Evolutionary conservation across 2,797 vertebrate genomes (phyloP).

Genomic region (Pipistrellus kuhlii): DNA sequence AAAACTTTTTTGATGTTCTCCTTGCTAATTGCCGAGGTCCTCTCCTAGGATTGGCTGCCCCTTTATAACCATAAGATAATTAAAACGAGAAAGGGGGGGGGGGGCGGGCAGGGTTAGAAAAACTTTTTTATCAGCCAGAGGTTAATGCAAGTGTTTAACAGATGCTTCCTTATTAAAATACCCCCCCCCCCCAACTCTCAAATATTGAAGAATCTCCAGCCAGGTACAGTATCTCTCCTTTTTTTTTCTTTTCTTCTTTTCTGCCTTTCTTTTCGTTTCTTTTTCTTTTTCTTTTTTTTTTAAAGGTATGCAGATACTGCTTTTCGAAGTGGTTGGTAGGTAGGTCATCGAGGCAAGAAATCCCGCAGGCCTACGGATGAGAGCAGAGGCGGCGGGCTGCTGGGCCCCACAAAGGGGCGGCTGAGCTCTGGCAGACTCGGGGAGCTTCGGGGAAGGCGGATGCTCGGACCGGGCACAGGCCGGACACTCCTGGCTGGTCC

Average conservation of each 20-base stretch:
- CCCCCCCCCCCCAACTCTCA: constrained; percentile 18
- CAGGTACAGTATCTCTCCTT: constrained; percentile 85
- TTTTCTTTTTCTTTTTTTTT: constrained; percentile 64
- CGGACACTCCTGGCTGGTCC: neutral
- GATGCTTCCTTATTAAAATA: constrained; percentile 87
- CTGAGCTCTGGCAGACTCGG: neutral
- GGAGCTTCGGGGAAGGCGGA: neutral
- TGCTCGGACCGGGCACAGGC: neutral
- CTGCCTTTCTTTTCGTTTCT: constrained; percentile 33
- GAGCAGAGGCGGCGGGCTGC: neutral
- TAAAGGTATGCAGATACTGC: neutral
- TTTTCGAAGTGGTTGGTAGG: constrained; percentile 8
- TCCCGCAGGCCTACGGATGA: neutral
- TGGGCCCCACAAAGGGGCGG: neutral
- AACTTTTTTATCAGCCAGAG: constrained; percentile 85
- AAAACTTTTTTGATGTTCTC: constrained; percentile 90
- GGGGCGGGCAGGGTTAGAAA: constrained; percentile 74
- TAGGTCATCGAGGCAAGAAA: constrained; percentile 25
- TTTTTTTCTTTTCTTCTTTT: neutral
- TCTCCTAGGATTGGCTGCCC: constrained; percentile 89
- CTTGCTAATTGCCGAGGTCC: constrained; percentile 89
- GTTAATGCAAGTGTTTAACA: constrained; percentile 89
- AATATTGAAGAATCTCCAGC: constrained; percentile 82
- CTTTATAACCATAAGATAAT: constrained; percentile 88
- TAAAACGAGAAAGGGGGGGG: constrained; percentile 82